These are phyloP conservation scores for Enteromius treurensis DNA, from an alignment of 2,797 vertebrate genomes.

Conservation along the genomic window DNA sequence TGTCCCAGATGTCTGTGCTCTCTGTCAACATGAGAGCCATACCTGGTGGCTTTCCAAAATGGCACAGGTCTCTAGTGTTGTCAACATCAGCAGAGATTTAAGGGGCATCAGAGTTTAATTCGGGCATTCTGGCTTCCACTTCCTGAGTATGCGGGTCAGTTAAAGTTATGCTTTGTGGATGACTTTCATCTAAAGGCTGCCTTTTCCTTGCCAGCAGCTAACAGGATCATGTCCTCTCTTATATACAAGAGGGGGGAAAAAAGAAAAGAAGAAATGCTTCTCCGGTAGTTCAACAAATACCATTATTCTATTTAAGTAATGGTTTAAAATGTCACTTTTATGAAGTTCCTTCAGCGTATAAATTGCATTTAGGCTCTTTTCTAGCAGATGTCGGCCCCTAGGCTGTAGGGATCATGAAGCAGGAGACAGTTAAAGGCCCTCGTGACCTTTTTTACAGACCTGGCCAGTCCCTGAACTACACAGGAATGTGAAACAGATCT, in stretches of 20 bases:
- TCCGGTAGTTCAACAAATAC: conserved; percentile 4
- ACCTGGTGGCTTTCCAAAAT: conserved; percentile 9
- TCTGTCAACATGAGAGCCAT: conserved; percentile 3
- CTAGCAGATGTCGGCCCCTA: conserved; percentile 34
- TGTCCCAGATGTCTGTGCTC: conserved; percentile 57
- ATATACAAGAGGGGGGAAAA: background rate
- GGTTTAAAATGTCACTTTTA: background rate
- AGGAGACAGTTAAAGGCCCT: conserved; percentile 41
- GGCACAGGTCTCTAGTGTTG: background rate
- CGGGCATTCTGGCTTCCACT: background rate
- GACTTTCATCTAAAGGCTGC: background rate
- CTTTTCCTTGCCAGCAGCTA: background rate
- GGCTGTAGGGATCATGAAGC: conserved; percentile 23
- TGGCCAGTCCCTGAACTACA: conserved; percentile 26
- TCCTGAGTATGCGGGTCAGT: background rate
- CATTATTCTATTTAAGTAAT: background rate
- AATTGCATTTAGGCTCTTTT: conserved; percentile 16
- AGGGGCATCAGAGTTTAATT: conserved; percentile 5
- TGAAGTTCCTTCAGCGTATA: background rate
- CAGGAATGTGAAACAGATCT: conserved; percentile 41
- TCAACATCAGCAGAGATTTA: background rate
- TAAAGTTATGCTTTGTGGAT: conserved; percentile 40
- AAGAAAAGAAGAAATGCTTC: background rate
- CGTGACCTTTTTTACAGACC: conserved; percentile 41
- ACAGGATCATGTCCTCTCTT: background rate